Evolutionary conservation across 2,797 vertebrate species (phyloP), one percentile per base, ranked within the genome.

Genomic region (Columba guinea): DNA sequence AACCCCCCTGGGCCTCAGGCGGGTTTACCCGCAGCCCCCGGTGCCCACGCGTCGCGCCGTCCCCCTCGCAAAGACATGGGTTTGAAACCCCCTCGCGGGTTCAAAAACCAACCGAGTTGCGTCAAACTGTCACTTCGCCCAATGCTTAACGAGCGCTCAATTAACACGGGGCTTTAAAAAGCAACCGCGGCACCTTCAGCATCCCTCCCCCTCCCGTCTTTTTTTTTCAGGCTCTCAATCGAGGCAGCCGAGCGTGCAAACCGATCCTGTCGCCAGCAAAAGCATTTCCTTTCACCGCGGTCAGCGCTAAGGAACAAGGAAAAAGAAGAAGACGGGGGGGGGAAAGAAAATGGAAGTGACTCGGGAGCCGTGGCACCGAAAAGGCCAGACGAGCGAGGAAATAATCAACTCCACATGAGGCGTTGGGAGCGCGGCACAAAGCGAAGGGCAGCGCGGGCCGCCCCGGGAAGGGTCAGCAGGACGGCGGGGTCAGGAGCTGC

Each of bases 401-500:
- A 98, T 98, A 98, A 98, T 98, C 98, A 98, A 98, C 98, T 98
- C 97, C 98, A 97, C 98, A 98, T 98, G 98, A 98, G 96, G 97
- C 97, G 96, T 97, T 97, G 97, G 89, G 87, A 96, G 96, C 96
- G 94, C 92, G 78, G 95, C 96, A 98, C 98, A 98, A 98, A 97
- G 97, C 83, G 97, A 97, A 97, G 96, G 92, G 97, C 96, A 46
- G 97, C 73, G 96, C 79, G 92, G 96, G 94, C 96, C 97, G 98
- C 98, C 97, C 97, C 97, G 97, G 97, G 97, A 98, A 97, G 97
- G 98, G 98, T 98, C 98, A 97, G 52, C 19, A 11, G 95, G 97
- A 96, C 97, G 89, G 95, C 81, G 96, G 95, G 98, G 98, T 98
- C 98, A 98, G 84, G 90, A 96, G 95, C 84, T 97, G 97, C 49